Evolutionary conservation across 2,113 vertebrate species (phyloP), one percentile per base, ranked within the genome.

Genomic region (Pseudolaguvia tuberculata): DNA sequence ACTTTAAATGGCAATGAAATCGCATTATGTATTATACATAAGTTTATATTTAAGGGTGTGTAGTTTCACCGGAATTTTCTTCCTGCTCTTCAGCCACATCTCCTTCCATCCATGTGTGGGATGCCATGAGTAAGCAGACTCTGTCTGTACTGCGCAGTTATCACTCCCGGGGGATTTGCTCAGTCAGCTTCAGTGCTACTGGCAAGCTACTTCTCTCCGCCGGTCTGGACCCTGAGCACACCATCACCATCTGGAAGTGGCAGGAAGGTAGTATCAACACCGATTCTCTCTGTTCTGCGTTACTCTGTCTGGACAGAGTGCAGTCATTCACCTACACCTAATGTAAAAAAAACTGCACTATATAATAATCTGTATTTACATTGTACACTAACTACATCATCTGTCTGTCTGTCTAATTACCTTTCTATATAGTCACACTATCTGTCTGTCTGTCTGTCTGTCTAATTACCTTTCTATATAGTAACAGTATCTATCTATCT

Each of bases 111-210:
- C 97, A 99, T 0, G 90, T 99, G 84, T 99, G 97, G 97, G 96
- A 99, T 35, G 96, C 96, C 45, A 90, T 95, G 91, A 97, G 86
- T 85, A 98, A 98, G 53, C 95, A 96, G 90, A 98, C 96, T 0
- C 83, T 97, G 25, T 97, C 97, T 0, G 88, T 99, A 5, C 90
- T 99, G 4, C 91, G 97, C 83, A 98, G 96, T 83, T 94, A 92
- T 88, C 95, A 98, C 68, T 92, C 94, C 0, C 92, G 94, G 45
- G 96, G 96, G 0, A 93, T 99, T 72, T 98, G 97, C 78, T 95
- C 94, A 0, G 94, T 99, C 85, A 96, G 97, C 81, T 99, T 99
- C 88, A 99, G 97, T 79, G 96, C 97, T 81, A 99, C 97, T 17
- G 97, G 97, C 47, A 98, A 95, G 73, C 92, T 98, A 61, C 84